Base-by-base conservation (phyloP, 1,140 invertebrate species). In the Scaptomyza graminum region DNA sequence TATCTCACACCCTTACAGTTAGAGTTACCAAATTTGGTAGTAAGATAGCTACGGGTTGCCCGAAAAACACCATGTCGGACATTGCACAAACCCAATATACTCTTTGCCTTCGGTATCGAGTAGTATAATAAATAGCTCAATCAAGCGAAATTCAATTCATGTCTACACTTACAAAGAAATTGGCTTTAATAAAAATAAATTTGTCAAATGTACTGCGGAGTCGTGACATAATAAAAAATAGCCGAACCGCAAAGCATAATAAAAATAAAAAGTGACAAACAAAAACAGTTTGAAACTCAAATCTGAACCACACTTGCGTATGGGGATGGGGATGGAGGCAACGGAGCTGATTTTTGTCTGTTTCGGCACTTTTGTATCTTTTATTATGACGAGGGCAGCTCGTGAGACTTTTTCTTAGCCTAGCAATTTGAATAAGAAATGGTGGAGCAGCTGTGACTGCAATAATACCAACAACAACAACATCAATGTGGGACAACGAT, bases 181-280 rank as follows among this genome's bases (percentile, higher is more conserved):
- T 77, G 81, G 62, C 66, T 74, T 76, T 85, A 84, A 81, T 84
- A 79, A 85, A 85, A 85, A 85, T 84, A 85, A 81, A 84, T 85
- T 84, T 84, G 77, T 84, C 81, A 84, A 84, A 85, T 77, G 77
- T 80, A 80, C 85, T 85, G 82, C 74, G 50, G 37, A 85, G 73
- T 82, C 81, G 81, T 84, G 81, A 84, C 76, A 77, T 60, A 85
- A 84, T 84, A 84, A 84, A 83, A 83, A 74, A 44, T 25, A 34
- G 59, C 16, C 61, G 54, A 64, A 56, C 47, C 52, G 13, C 31
- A 57, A n/a, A 31, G 25, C 54, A 18, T 16, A 34, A 6, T 7
- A 43, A 56, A 50, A 34, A 6, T 7, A 43, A 56, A 50, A 11
- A 39, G 8, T 3, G 12, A 54, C 43, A 43, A 43, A 28, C 15